Conservation (phyloP, 2,113 vertebrate genomes). For the Corythoichthys haematopterus region DNA sequence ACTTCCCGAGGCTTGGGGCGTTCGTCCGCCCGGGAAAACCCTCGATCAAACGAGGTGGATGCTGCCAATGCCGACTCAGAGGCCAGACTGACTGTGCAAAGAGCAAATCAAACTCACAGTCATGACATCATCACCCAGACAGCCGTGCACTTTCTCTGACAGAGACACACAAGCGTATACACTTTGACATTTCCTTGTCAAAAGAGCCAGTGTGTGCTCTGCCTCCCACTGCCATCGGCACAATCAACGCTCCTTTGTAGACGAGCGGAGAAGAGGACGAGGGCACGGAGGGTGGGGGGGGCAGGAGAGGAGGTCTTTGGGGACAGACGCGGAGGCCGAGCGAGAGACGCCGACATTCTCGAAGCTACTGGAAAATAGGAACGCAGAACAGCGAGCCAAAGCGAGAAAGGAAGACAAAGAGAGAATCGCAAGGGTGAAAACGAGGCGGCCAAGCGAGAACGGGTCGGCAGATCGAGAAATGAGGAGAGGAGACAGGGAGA, state of each 20-base stretch:
- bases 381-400: conserved; percentile 17
- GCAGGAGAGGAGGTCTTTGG: conserved; percentile 27
- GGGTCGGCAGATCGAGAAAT: conserved; percentile 59
- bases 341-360: conserved; percentile 43
- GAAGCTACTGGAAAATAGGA: conserved; percentile 34
- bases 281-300: conserved; percentile 40
- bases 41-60: conserved; percentile 33
- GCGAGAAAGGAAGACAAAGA: conserved; percentile 15
- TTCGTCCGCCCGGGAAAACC: conserved; percentile 46
- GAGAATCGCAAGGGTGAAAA: conserved; percentile 46
- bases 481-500: conserved; percentile 53
- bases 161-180: conserved; percentile 54
- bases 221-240: conserved; percentile 63
- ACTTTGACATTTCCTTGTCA: conserved; percentile 74
- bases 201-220: conserved; percentile 69
- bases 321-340: conserved; percentile 40
- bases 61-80: conserved; percentile 30
- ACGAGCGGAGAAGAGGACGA: conserved; percentile 51
- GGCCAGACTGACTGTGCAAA: conserved; percentile 43
- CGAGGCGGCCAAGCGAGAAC: conserved; percentile 51
- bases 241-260: conserved; percentile 71
- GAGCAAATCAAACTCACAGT: conserved; percentile 49
- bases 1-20: background rate
- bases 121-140: conserved; percentile 62
- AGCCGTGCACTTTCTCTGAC: conserved; percentile 40